Percentiles rank a stretch among this genome's conserved stretches.
phyloP scores from a whole-genome alignment of 2,797 vertebrate genomes.

The Artibeus lituratus region DNA sequence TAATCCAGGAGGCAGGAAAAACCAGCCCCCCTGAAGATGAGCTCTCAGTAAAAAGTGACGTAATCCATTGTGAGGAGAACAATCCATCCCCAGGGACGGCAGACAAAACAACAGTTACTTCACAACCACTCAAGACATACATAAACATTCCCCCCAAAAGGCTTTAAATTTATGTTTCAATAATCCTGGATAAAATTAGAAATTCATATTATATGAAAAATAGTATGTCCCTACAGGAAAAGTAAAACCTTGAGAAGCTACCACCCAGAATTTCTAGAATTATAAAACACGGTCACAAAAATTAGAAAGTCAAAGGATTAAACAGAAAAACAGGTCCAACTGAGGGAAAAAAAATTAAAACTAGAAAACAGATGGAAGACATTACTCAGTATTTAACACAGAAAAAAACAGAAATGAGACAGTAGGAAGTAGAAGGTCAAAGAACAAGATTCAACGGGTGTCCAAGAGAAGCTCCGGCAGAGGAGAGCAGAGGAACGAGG shows the following conservation, averaged over 20 bases:
- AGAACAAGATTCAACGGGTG: background rate
- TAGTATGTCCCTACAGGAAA: background rate
- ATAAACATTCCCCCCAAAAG: background rate
- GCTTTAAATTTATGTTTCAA: background rate
- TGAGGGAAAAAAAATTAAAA: background rate
- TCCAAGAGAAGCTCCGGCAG: background rate
- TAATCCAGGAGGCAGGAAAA: background rate
- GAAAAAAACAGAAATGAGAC: background rate
- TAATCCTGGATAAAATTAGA: background rate
- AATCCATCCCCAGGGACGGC: background rate
- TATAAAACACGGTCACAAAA: background rate
- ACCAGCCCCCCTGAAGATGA: background rate
- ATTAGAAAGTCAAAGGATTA: background rate
- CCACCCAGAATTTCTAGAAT: background rate
- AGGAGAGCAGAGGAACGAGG: background rate
- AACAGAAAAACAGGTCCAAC: background rate
- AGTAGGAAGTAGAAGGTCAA: background rate
- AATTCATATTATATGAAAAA: background rate
- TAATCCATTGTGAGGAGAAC: background rate
- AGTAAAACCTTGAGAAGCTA: background rate
- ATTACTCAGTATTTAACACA: background rate
- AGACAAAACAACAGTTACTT: background rate
- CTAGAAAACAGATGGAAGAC: background rate
- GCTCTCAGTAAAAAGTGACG: background rate
- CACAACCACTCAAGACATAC: background rate